Conservation (phyloP, 2,113 vertebrate species). For the Nasalis larvatus region DNA sequence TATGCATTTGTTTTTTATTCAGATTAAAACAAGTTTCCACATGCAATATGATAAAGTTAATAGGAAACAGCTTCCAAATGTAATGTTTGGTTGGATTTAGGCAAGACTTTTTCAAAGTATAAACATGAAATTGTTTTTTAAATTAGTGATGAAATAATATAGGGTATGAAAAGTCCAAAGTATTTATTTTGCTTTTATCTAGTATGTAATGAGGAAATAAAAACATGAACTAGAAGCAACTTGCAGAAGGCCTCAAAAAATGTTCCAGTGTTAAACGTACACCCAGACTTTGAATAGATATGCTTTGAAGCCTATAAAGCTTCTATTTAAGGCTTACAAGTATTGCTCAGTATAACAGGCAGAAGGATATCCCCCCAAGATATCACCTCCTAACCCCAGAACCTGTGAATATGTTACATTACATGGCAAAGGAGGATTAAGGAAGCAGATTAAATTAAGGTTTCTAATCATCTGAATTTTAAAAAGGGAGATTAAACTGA, state of each 20-base stretch:
- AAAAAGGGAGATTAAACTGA: not conserved
- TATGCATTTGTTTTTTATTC: not conserved
- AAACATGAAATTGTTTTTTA: constrained; percentile 13
- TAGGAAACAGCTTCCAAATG: not conserved
- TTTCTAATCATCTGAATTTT: not conserved
- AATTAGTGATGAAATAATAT: not conserved
- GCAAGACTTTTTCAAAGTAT: not conserved
- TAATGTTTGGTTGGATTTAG: constrained; percentile 19
- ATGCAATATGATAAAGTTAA: not conserved
- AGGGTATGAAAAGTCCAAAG: not conserved
- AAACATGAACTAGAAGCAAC: not conserved
- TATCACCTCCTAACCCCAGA: not conserved
- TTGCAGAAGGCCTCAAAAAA: not conserved
- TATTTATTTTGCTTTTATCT: constrained; percentile 22
- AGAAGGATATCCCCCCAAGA: not conserved
- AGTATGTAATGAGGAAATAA: not conserved
- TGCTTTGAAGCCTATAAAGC: not conserved
- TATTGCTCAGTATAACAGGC: not conserved
- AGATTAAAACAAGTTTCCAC: not conserved
- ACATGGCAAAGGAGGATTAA: not conserved
- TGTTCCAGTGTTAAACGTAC: not conserved
- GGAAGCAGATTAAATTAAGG: not conserved
- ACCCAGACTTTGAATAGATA: not conserved
- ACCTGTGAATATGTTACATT: not conserved
- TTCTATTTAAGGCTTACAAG: not conserved